Percentiles rank a stretch among this genome's conserved stretches.
Conservation (phyloP, 2,888 invertebrate species). For the Tetropium fuscum region DNA sequence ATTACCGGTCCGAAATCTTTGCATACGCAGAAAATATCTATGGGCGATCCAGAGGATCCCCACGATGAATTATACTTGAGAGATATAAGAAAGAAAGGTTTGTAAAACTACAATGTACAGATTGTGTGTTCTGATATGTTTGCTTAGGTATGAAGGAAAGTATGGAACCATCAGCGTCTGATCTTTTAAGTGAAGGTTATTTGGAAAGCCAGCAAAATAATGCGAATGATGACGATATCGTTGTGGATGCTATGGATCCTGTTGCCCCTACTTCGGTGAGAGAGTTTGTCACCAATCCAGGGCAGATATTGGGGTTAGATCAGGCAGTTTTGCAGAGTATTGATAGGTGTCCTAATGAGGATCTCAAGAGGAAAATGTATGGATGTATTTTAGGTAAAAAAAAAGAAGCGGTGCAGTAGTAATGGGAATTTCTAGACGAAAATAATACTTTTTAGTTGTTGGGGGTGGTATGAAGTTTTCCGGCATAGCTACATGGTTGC, state of each 20-base stretch:
- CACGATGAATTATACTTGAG: conserved; percentile 92
- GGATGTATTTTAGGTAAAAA: conserved; percentile 77
- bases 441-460: conserved; percentile 76
- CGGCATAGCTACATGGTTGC: conserved; percentile 83
- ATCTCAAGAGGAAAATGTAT: conserved; percentile 94
- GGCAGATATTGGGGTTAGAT: conserved; percentile 88
- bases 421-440: not conserved
- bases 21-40: conserved; percentile 76
- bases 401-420: not conserved
- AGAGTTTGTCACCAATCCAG: conserved; percentile 78
- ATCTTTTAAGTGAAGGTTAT: conserved; percentile 65
- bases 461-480: conserved; percentile 93
- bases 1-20: conserved; percentile 83
- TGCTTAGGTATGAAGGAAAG: conserved; percentile 70
- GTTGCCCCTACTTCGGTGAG: conserved; percentile 64
- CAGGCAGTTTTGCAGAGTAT: conserved; percentile 93
- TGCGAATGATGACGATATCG: conserved; percentile 77
- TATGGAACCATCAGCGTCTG: conserved; percentile 67
- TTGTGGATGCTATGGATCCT: conserved; percentile 74
- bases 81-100: conserved; percentile 79
- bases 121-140: conserved; percentile 7
- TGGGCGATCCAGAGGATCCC: conserved; percentile 91
- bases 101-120: conserved; percentile 37
- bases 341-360: conserved; percentile 79
- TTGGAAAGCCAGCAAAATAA: conserved; percentile 69